These are phyloP conservation scores for Verasper variegatus DNA, from an alignment of 2,113 vertebrate genomes.

Conservation along the genomic window DNA sequence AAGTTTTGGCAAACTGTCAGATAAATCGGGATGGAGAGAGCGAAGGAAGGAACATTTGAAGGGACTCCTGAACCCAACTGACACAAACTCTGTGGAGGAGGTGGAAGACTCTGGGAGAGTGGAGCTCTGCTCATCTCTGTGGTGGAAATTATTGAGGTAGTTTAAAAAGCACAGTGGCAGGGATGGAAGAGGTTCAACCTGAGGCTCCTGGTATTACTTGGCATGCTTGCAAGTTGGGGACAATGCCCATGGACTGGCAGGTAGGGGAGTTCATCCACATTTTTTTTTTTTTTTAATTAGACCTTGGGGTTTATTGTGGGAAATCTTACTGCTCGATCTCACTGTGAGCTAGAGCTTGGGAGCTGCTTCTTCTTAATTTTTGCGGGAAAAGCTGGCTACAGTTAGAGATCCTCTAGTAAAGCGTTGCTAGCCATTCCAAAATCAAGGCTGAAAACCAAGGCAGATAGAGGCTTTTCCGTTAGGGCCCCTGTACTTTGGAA, in stretches of 20 bases:
- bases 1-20: not conserved
- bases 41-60: not conserved
- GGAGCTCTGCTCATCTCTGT: not conserved
- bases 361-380: constrained; percentile 8
- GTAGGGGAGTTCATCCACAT: not conserved
- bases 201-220: no score
- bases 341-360: not conserved
- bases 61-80: not conserved
- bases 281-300: not conserved
- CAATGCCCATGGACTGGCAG: not conserved
- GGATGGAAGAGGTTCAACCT: not conserved
- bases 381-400: not conserved
- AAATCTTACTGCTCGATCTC: no score
- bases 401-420: no score
- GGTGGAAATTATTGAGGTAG: not conserved
- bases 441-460: no score
- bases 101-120: not conserved
- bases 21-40: not conserved
- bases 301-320: not conserved
- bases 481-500: no score
- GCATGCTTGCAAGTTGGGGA: no score
- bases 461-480: no score
- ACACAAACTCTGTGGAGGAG: not conserved
- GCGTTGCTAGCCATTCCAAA: no score
- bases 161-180: not conserved